phyloP scores from a whole-genome alignment of 2,888 invertebrate genomes.

The Nysson spinosus region DNA sequence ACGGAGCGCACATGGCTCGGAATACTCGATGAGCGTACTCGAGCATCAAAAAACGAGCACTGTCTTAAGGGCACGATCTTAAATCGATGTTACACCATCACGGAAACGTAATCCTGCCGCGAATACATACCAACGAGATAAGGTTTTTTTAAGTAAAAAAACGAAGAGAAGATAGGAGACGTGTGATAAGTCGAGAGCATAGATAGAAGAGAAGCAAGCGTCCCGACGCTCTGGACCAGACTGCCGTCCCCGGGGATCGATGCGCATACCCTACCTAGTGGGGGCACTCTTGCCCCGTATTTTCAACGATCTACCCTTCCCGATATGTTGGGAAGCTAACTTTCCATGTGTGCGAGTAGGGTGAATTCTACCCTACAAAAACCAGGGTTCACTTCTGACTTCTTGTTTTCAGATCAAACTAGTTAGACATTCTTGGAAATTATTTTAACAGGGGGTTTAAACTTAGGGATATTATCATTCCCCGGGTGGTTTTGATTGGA shows the following conservation, averaged over 20 bases:
- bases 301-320: constrained; percentile 48
- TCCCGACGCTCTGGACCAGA: constrained; percentile 72
- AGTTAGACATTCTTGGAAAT: too few relatives aligned
- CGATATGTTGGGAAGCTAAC: constrained; percentile 6
- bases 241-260: constrained; percentile 72
- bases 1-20: constrained; percentile 25
- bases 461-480: too few relatives aligned
- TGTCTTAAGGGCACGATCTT: too few relatives aligned
- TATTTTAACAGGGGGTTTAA: too few relatives aligned
- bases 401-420: too few relatives aligned
- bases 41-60: too few relatives aligned
- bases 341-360: constrained; percentile 33
- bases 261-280: constrained; percentile 56
- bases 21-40: constrained; percentile 15
- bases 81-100: too few relatives aligned
- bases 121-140: too few relatives aligned
- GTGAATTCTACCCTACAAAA: constrained; percentile 10
- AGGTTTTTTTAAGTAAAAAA: too few relatives aligned
- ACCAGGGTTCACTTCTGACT: too few relatives aligned
- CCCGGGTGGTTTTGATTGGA: too few relatives aligned
- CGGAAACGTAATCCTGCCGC: constrained; percentile 17
- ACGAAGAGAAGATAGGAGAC: background rate
- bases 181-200: too few relatives aligned
- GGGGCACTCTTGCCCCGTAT: constrained; percentile 53
- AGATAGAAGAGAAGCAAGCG: constrained; percentile 45